These are phyloP conservation scores for Dysidea cf. avara DNA, from an alignment of 37 sponge, comb jelly and placozoan species.

Conservation along the genomic window DNA sequence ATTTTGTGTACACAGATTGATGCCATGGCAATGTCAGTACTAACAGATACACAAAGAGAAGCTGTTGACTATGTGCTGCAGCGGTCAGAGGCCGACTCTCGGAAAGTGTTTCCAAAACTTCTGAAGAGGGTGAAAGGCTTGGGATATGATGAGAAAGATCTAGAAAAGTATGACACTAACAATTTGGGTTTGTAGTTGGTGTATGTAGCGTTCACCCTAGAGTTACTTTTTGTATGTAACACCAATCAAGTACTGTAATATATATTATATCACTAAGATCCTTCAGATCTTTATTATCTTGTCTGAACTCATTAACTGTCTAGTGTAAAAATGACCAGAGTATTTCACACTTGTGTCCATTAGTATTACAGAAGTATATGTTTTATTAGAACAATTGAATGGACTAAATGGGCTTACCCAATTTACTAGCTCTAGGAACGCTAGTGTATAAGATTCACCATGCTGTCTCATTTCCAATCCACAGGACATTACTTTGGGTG, in stretches of 20 bases:
- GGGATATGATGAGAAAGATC: conserved; percentile 53
- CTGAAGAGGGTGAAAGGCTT: conserved; percentile 17
- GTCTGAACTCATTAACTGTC: not conserved
- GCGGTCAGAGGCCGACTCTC: conserved; percentile 33
- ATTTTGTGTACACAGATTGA: conserved; percentile 60
- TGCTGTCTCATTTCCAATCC: not conserved
- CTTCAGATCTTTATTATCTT: not conserved
- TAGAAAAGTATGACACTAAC: conserved; percentile 30
- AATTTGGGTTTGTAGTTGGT: not conserved
- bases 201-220: not conserved
- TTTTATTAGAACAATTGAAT: no score
- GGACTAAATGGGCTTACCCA: not conserved
- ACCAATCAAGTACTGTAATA: not conserved
- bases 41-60: conserved; percentile 42
- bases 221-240: not conserved
- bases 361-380: no score
- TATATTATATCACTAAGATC: no score
- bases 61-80: conserved; percentile 65
- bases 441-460: no score
- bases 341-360: no score
- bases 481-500: conserved; percentile 66
- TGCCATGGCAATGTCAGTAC: conserved; percentile 49
- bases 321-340: no score
- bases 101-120: conserved; percentile 17
- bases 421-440: not conserved